phyloP scores from a whole-genome alignment of 2,113 vertebrate species.

The Dendrocopos noguchii region DNA sequence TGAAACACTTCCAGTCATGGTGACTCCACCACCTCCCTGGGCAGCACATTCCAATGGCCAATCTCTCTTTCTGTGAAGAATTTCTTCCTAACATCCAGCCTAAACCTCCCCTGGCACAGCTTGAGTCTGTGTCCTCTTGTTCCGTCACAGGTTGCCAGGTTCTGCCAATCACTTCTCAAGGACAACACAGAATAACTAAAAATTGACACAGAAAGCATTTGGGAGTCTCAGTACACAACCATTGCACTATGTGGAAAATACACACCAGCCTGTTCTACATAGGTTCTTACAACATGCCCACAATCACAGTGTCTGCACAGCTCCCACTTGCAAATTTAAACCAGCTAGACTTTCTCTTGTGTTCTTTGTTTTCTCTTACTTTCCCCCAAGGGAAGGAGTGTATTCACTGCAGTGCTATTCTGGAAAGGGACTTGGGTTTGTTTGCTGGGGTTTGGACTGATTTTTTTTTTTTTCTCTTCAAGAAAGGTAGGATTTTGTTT shows the following conservation, averaged over 20 bases:
- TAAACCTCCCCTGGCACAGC: too few relatives aligned
- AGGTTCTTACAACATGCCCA: neutral
- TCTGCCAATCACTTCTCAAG: neutral
- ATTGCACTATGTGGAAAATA: neutral
- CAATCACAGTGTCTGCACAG: conserved; percentile 16
- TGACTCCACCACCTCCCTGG: too few relatives aligned
- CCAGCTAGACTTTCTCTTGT: neutral
- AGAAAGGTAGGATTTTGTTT: neutral
- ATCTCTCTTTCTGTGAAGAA: too few relatives aligned
- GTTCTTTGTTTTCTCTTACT: conserved; percentile 23
- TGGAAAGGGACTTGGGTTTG: neutral
- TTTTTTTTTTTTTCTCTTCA: neutral
- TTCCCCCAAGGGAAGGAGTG: conserved; percentile 15
- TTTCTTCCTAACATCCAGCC: too few relatives aligned
- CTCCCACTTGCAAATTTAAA: conserved; percentile 35
- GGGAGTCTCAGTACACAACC: neutral
- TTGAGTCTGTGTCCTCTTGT: too few relatives aligned
- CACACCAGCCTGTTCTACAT: neutral
- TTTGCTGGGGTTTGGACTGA: neutral
- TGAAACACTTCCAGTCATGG: too few relatives aligned
- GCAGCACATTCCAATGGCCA: too few relatives aligned
- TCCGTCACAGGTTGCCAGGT: neutral
- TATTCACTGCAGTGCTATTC: neutral
- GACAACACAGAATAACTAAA: neutral
- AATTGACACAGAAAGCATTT: neutral